Percentiles rank a stretch among this genome's conserved stretches.
phyloP scores from a whole-genome alignment of 30 jellyfish, hydroid and myxozoan genomes.

The Aurelia sp. region DNA sequence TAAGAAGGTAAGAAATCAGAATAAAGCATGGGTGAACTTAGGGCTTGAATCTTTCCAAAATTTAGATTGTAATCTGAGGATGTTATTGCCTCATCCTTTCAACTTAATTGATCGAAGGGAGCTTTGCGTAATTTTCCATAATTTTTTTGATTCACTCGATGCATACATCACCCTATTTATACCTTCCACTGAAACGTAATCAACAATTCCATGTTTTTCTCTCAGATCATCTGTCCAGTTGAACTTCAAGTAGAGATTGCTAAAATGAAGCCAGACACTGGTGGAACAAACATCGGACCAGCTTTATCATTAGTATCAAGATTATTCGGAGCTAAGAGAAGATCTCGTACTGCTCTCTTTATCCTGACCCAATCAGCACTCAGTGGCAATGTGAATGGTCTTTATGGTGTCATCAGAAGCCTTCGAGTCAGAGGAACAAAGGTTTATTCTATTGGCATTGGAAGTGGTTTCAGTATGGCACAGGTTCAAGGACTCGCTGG shows the following conservation, averaged over 20 bases:
- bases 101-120: too few species aligned
- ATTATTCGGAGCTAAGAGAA: constrained; percentile 19
- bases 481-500: constrained; percentile 39
- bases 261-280: constrained; percentile 52
- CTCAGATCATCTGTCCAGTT: constrained; percentile 50
- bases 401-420: constrained; percentile 1
- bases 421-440: constrained; percentile 11
- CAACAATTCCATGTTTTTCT: too few species aligned
- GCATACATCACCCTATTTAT: too few species aligned
- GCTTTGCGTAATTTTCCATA: too few species aligned
- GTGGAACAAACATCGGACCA: constrained; percentile 47
- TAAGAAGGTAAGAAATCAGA: constrained; percentile 24
- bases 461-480: constrained; percentile 10
- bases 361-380: constrained; percentile 36
- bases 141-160: too few species aligned
- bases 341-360: constrained; percentile 29
- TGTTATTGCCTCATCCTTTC: too few species aligned
- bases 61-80: too few species aligned
- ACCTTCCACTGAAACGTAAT: too few species aligned
- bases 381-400: constrained; percentile 28
- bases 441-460: constrained; percentile 35
- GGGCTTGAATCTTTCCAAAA: too few species aligned
- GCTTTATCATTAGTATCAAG: constrained; percentile 27
- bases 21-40: neutral
- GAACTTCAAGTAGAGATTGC: constrained; percentile 35